Evolutionary conservation across 2,888 invertebrate genomes (phyloP).

Genomic region (Choristoneura rosaceana): DNA sequence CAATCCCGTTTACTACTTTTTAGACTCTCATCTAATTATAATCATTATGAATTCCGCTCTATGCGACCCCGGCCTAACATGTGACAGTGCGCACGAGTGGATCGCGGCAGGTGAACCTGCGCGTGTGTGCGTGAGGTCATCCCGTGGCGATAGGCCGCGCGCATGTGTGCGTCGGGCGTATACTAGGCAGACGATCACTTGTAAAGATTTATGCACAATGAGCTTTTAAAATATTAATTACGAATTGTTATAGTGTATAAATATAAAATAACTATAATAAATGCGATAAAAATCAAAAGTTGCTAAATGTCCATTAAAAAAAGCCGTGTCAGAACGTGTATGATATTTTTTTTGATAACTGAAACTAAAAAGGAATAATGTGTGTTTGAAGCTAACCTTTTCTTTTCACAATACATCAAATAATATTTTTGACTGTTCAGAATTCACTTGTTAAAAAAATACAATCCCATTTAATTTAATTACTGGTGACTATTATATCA

Average conservation of each 20-base stretch:
- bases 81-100: slow-evolving; percentile 82
- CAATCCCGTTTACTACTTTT: not conserved
- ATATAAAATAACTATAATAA: not conserved
- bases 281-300: not conserved
- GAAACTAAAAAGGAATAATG: too few species aligned
- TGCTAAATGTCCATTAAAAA: not conserved
- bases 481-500: too few species aligned
- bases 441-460: too few species aligned
- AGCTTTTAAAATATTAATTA: slow-evolving; percentile 25
- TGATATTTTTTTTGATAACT: too few species aligned
- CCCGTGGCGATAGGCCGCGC: slow-evolving; percentile 51
- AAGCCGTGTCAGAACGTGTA: too few species aligned
- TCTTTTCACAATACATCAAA: too few species aligned
- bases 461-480: too few species aligned
- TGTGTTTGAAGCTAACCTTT: too few species aligned
- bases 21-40: not conserved
- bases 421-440: too few species aligned
- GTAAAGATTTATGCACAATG: slow-evolving; percentile 36
- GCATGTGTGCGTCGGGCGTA: slow-evolving; percentile 51
- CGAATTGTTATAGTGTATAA: not conserved
- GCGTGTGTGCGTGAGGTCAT: slow-evolving; percentile 79
- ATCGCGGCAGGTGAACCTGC: slow-evolving; percentile 73
- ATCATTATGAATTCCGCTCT: slow-evolving; percentile 28
- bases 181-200: slow-evolving; percentile 41
- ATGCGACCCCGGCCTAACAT: slow-evolving; percentile 55